phyloP scores from a whole-genome alignment of 2,888 invertebrate species.

The Nemotelus pantherinus region DNA sequence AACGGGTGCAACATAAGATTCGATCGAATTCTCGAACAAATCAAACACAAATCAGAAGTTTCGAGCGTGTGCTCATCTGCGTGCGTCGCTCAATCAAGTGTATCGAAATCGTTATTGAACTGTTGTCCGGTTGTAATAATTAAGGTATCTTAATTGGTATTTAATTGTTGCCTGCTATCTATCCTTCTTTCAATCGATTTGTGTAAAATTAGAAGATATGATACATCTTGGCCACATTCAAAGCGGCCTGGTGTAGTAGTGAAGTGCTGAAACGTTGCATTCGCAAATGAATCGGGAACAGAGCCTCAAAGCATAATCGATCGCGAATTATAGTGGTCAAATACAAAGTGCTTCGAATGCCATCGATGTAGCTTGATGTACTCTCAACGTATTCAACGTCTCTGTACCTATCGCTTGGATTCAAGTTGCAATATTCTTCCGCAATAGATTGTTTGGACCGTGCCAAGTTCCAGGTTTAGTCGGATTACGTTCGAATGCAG shows the following conservation, averaged over 20 bases:
- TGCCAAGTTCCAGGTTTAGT: neutral
- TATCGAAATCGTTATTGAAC: neutral
- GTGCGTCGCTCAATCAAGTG: constrained; percentile 26
- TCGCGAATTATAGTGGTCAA: neutral
- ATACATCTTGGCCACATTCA: too few species aligned
- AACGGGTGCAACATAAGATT: constrained; percentile 1
- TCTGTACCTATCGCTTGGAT: neutral
- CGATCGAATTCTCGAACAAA: neutral
- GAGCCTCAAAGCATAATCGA: too few species aligned
- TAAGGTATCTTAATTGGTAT: neutral
- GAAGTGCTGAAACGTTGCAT: too few species aligned
- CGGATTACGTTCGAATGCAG: neutral
- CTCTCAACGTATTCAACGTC: neutral
- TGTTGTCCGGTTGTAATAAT: neutral
- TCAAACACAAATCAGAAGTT: constrained; percentile 1
- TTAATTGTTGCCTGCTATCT: neutral
- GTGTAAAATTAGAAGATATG: too few species aligned
- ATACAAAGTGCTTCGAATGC: neutral
- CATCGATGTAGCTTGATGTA: neutral
- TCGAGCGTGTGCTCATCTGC: constrained; percentile 9
- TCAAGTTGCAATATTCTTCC: constrained; percentile 5
- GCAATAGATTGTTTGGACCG: constrained; percentile 22
- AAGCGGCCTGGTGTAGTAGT: too few species aligned
- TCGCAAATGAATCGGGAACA: too few species aligned
- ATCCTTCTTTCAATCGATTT: neutral